Evolutionary conservation across 2,113 vertebrate genomes (phyloP).

Genomic region (Australoheros scitulus): DNA sequence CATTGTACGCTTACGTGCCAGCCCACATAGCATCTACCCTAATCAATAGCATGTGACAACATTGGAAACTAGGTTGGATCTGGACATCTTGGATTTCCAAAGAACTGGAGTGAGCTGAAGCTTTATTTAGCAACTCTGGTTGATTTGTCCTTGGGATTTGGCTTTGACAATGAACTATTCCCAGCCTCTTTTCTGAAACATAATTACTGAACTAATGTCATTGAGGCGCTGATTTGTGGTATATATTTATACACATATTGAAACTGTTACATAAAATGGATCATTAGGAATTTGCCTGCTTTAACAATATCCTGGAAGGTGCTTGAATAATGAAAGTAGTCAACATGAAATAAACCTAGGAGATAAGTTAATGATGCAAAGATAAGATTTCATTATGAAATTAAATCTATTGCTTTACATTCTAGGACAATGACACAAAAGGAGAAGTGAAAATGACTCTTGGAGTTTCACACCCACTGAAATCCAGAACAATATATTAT

Average conservation of each 20-base stretch:
- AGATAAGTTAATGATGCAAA: slow-evolving; percentile 21
- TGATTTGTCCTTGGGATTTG: slow-evolving; percentile 25
- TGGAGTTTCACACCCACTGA: slow-evolving; percentile 19
- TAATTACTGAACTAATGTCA: neutral
- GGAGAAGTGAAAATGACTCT: slow-evolving; percentile 55
- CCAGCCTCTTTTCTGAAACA: neutral
- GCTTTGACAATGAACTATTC: slow-evolving; percentile 23
- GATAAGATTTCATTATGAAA: slow-evolving; percentile 3
- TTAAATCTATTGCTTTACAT: slow-evolving; percentile 51
- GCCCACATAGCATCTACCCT: slow-evolving; percentile 17
- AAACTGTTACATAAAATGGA: neutral
- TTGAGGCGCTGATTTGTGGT: neutral
- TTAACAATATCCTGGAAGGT: neutral
- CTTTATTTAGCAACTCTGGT: slow-evolving; percentile 45
- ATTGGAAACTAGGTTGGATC: slow-evolving; percentile 54
- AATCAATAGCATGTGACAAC: slow-evolving; percentile 59
- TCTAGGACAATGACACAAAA: slow-evolving; percentile 59
- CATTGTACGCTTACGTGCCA: neutral
- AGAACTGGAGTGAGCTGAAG: neutral
- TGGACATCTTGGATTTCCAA: slow-evolving; percentile 23
- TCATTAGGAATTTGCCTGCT: neutral
- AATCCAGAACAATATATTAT: slow-evolving; percentile 53
- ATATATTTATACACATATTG: neutral
- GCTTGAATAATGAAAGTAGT: neutral
- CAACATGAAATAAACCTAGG: neutral